These are phyloP conservation scores for Graphium colonna DNA, from an alignment of 2,888 invertebrate genomes.

Conservation along the genomic window DNA sequence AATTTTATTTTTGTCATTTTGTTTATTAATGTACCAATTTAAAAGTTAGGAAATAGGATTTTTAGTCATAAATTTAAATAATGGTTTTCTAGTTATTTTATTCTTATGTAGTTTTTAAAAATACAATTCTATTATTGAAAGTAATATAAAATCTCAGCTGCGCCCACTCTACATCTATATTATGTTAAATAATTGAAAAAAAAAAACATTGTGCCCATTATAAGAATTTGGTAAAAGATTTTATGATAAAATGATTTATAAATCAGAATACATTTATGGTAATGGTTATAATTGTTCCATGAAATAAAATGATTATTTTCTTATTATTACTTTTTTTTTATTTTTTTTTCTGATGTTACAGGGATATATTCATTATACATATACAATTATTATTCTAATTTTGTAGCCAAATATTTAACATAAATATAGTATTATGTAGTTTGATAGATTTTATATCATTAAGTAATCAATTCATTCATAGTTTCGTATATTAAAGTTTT, in stretches of 20 bases:
- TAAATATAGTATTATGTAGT: neutral
- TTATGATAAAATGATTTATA: neutral
- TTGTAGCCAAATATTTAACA: neutral
- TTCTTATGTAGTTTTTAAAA: no score
- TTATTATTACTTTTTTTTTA: neutral
- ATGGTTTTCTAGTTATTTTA: no score
- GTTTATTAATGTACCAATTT: no score
- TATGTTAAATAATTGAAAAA: no score
- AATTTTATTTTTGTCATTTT: no score
- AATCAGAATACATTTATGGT: neutral
- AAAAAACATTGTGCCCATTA: neutral
- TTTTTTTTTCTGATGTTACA: constrained; percentile 12
- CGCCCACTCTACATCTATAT: neutral
- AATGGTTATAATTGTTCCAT: constrained; percentile 5
- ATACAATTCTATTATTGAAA: no score
- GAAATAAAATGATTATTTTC: constrained; percentile 20
- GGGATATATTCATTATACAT: constrained; percentile 8
- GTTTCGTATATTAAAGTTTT: no score
- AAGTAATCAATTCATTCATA: no score
- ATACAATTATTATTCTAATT: neutral
- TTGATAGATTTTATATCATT: neutral
- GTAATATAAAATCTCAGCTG: constrained; percentile 2
- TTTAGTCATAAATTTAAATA: no score
- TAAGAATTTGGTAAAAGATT: neutral
- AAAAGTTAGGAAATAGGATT: no score